Evolutionary conservation across 2,113 vertebrate species (phyloP).

Genomic region (Bubo bubo): DNA sequence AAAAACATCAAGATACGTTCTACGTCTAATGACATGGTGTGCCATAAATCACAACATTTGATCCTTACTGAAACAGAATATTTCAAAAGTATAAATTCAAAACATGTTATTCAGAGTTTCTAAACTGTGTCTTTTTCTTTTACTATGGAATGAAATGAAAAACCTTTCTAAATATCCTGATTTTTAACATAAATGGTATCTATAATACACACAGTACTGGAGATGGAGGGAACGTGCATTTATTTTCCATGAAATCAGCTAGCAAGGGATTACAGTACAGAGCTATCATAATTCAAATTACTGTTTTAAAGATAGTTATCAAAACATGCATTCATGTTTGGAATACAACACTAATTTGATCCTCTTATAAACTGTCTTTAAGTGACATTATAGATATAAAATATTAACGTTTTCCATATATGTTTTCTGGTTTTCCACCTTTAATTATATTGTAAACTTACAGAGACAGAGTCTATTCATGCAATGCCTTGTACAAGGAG

Average conservation of each 20-base stretch:
- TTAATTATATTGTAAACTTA: not conserved
- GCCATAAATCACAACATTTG: not conserved
- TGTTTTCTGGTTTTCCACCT: not conserved
- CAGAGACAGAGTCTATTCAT: not conserved
- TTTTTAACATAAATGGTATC: not conserved
- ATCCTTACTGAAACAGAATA: not conserved
- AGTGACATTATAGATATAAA: not conserved
- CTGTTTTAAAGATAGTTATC: not conserved
- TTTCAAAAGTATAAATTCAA: not conserved
- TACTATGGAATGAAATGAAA: not conserved
- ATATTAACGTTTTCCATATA: not conserved
- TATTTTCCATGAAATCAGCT: not conserved
- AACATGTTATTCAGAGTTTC: not conserved
- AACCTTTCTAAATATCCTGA: not conserved
- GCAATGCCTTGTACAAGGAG: not conserved
- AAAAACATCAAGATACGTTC: not conserved
- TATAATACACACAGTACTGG: not conserved
- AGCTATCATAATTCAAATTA: not conserved
- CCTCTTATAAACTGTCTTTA: not conserved
- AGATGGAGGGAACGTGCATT: not conserved
- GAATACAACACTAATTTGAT: not conserved
- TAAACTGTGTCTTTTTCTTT: not conserved
- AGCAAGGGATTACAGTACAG: not conserved
- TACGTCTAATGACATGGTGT: not conserved
- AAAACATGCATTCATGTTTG: not conserved